phyloP scores from a whole-genome alignment of 2,797 vertebrate genomes.

The Macrochelys suwanniensis region DNA sequence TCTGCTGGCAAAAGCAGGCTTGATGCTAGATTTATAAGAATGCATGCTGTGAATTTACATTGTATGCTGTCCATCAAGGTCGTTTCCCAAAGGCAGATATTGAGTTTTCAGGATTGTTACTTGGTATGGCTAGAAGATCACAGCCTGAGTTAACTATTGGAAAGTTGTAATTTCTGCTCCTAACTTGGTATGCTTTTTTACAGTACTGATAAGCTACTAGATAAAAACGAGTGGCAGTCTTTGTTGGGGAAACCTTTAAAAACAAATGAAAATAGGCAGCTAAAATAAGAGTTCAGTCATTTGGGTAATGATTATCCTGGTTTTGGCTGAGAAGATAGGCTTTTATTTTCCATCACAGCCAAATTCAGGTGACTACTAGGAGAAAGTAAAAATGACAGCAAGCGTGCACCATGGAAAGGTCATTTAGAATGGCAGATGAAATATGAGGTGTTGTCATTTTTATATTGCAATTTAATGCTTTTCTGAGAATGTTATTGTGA shows the following conservation, averaged over 20 bases:
- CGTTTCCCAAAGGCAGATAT: neutral
- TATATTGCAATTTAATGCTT: neutral
- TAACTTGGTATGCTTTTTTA: neutral
- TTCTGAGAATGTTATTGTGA: constrained; percentile 16
- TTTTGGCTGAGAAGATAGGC: neutral
- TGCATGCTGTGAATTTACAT: neutral
- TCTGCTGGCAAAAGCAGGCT: neutral
- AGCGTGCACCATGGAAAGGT: neutral
- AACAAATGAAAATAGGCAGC: neutral
- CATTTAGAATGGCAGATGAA: neutral
- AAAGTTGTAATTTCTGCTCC: neutral
- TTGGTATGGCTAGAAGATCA: neutral
- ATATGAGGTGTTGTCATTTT: neutral
- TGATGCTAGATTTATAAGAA: neutral
- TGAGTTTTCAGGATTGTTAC: neutral
- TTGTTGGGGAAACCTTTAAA: neutral
- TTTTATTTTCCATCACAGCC: constrained; percentile 15
- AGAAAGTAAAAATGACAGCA: neutral
- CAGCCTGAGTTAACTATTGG: neutral
- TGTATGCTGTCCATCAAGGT: neutral
- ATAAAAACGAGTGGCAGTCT: neutral
- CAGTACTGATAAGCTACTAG: neutral
- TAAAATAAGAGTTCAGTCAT: neutral
- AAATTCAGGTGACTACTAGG: neutral
- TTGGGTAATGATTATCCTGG: constrained; percentile 36